Evolutionary conservation across 2,888 invertebrate species (phyloP), one percentile per base, ranked within the genome.

Genomic region (Hemistola chrysoprasaria): DNA sequence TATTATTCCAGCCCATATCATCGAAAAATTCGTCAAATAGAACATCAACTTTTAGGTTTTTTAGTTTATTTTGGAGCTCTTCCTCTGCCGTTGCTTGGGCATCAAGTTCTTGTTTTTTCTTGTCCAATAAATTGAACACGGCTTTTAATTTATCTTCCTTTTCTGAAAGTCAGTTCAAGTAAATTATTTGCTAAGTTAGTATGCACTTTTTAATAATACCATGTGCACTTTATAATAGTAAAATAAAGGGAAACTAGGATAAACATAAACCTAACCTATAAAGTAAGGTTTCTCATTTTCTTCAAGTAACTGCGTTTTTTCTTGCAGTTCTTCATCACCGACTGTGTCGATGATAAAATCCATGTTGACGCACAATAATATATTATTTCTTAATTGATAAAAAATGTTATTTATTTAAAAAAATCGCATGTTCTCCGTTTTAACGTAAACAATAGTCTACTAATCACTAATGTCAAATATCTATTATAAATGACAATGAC

Each of bases 331-430:
- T 3, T 77, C 66, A 50, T 91, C 83, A 16, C 92, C 92, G 21
- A 61, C 69, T 8, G 90, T 91, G 60, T 92, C 92, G 46, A 92
- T 80, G 40, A 92, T 80, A 59, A 92, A 91, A 74, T 90, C 85
- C 92, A 92, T 91, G 37, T 34, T 1, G 8, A 36, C n/a, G n/a
- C 16, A 2, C 4, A 3, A 4, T 16, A 16, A 16, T n/a, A 16
- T 16, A 16, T 16, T 16, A 16, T 16, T 16, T 2, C 16, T 16
- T 16, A 16, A 16, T 2, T 4, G 2, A 3, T 16, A 3, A 16
- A 16, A 2, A 20, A 6, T 23, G 7, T 8, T 6, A 8, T 16
- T 3, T 23, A 22, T 5, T n/a, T 20, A 29, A 8, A 24, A 24
- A 4, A 22, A 4, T 2, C 11, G 16, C 37, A 37, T 24, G 37